Evolutionary conservation across 2,797 vertebrate species (phyloP).

Genomic region (Neosalanx taihuensis): DNA sequence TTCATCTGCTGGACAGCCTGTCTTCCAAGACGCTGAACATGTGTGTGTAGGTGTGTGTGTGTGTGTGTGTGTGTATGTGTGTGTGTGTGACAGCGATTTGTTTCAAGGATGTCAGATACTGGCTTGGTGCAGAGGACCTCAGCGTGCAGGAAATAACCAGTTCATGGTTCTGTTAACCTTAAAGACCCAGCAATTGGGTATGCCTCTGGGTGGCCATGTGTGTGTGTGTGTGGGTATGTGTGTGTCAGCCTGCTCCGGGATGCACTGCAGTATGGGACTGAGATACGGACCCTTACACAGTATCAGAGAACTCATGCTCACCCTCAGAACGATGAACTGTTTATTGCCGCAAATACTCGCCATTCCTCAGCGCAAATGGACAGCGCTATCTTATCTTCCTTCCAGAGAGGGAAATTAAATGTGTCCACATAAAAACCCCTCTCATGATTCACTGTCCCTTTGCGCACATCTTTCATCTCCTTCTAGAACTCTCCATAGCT

Average conservation of each 20-base stretch:
- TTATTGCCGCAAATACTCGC: background rate
- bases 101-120: background rate
- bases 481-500: too few species aligned
- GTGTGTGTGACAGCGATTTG: slow-evolving; percentile 1
- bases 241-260: background rate
- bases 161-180: slow-evolving; percentile 39
- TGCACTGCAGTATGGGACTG: too few species aligned
- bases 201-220: slow-evolving; percentile 25
- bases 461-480: too few species aligned
- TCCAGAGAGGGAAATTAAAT: background rate
- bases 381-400: background rate
- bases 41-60: background rate
- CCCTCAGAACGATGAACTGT: background rate
- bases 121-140: slow-evolving; percentile 20
- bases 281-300: too few species aligned
- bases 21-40: background rate
- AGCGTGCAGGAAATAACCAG: slow-evolving; percentile 46
- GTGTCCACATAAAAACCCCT: background rate
- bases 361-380: too few species aligned
- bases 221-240: slow-evolving; percentile 12
- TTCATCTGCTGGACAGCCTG: slow-evolving; percentile 14
- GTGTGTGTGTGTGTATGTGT: background rate
- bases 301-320: background rate
- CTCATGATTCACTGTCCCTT: too few species aligned
- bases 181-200: slow-evolving; percentile 23